Base-by-base conservation (phyloP, 2,888 invertebrate species). In the Halictus ligatus region DNA sequence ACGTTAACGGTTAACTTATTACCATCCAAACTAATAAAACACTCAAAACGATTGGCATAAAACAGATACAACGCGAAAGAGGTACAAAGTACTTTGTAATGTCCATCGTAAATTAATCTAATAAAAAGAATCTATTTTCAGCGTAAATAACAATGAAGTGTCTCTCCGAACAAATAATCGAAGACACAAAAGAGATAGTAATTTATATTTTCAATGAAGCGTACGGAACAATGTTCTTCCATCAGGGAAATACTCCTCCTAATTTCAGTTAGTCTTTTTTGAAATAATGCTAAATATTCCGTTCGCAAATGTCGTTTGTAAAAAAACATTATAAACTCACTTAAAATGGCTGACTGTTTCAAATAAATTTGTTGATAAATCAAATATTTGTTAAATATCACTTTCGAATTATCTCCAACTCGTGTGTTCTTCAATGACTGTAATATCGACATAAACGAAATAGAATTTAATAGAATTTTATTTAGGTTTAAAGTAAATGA, bases 51-150 rank as follows among this genome's bases (percentile, higher is more conserved):
- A n/a, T 71, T n/a, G 6, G 13, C 40, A 43, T 71, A 71, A 71
- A 71, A n/a, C 69, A 71, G 40, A 35, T 67, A 18, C 21, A 35
- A n/a, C 43, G 43, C 69, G 40, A 40, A n/a, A 43, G 1, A 71
- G 43, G n/a, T 43, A 71, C 43, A 43, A 71, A 71, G 40, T 43
- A 43, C 71, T 40, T 13, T n/a, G 40, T 43, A 43, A 71, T 71
- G 21, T 43, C 43, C 71, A 10, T 71, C 71, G 43, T 43, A 43
- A 71, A 43, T 71, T 43, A 43, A 12, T 40, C 40, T 69, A 35
- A 69, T 35, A 69, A 69, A 69, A 69, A 40, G 18, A 18, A 69
- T 69, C 69, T 69, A 69, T 8, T 69, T 40, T 69, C 69, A 18
- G 21, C 29, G 40, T 69, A 69, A 69, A 69, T 69, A 69, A 40